phyloP scores from a whole-genome alignment of 2,888 invertebrate genomes.

The Drosophila pegasa region DNA sequence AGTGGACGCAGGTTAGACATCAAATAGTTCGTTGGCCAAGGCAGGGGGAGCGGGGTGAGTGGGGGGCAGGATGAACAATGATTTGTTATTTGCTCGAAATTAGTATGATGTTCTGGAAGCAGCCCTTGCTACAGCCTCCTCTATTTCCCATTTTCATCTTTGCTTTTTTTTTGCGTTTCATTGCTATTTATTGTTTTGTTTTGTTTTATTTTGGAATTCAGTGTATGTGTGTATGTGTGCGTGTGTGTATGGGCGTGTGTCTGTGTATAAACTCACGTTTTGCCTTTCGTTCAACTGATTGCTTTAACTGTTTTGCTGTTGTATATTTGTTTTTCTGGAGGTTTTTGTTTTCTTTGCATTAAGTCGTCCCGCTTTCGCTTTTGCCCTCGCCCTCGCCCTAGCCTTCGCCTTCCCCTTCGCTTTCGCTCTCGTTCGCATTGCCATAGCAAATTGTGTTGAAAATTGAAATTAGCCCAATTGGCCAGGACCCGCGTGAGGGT shows the following conservation, averaged over 20 bases:
- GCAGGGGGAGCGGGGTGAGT: neutral
- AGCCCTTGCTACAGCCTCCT: conserved; percentile 10
- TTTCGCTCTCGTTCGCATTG: neutral
- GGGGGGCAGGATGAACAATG: conserved; percentile 44
- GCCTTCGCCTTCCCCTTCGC: conserved; percentile 1
- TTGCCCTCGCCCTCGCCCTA: neutral
- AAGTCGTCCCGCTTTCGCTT: conserved; percentile 11
- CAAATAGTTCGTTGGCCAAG: conserved; percentile 14
- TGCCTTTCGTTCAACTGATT: conserved; percentile 57
- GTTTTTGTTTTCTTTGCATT: conserved; percentile 46
- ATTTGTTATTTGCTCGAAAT: conserved; percentile 80
- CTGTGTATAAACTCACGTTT: conserved; percentile 24
- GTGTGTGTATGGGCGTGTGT: neutral
- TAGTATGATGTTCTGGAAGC: conserved; percentile 61
- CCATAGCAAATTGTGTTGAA: conserved; percentile 62
- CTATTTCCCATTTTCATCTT: conserved; percentile 7
- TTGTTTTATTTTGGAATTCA: conserved; percentile 21
- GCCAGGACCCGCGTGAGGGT: conserved; percentile 6
- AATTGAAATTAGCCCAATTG: conserved; percentile 75
- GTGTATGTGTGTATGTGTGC: neutral
- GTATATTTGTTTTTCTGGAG: conserved; percentile 36
- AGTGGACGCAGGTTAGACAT: conserved; percentile 37
- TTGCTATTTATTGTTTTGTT: conserved; percentile 51
- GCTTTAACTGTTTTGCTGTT: conserved; percentile 49
- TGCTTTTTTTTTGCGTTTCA: conserved; percentile 17